These are phyloP conservation scores for Rhabdophis nuchalis DNA, from an alignment of 2,797 vertebrate species.

Conservation along the genomic window DNA sequence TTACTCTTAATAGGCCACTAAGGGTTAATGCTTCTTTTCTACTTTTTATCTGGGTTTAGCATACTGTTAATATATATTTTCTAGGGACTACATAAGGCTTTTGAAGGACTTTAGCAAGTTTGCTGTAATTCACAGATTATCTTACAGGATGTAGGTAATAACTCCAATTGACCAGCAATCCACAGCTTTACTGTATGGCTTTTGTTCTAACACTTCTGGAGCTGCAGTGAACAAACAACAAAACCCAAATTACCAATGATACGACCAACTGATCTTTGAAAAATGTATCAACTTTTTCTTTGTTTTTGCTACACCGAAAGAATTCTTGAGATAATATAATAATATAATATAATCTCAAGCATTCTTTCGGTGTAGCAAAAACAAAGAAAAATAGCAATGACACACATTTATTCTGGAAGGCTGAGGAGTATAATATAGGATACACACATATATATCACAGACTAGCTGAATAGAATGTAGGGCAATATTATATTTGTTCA, in stretches of 20 bases:
- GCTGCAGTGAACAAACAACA: constrained; percentile 68
- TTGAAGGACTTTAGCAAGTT: neutral
- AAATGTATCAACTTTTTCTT: neutral
- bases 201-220: constrained; percentile 90
- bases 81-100: neutral
- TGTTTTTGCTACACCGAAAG: neutral
- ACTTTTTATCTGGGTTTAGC: neutral
- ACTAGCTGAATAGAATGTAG: neutral
- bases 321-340: neutral
- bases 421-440: neutral
- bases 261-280: neutral
- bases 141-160: constrained; percentile 95
- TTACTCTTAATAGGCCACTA: neutral
- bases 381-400: neutral
- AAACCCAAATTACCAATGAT: neutral
- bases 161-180: constrained; percentile 98
- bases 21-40: neutral
- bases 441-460: neutral
- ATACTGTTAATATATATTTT: neutral
- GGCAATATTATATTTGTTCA: neutral
- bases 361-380: neutral
- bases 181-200: constrained; percentile 92
- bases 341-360: neutral
- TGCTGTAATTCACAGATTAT: neutral
- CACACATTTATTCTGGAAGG: neutral